Percentiles rank a stretch among this genome's conserved stretches.
Conservation (phyloP, 2,113 vertebrate species). For the Psilopsiagon aymara region DNA sequence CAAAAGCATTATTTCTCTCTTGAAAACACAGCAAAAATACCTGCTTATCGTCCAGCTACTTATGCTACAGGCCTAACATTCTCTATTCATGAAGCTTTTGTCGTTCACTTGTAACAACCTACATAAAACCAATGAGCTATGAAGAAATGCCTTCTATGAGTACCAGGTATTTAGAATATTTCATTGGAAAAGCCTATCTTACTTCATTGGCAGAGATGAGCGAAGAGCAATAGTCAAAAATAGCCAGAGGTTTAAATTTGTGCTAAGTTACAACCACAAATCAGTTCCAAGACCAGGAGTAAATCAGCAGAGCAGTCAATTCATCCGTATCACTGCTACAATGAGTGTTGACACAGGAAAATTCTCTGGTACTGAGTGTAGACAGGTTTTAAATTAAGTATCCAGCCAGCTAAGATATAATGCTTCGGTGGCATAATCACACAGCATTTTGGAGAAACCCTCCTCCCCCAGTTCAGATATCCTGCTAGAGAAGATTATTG, state of each 20-base stretch:
- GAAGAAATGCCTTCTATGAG: conserved; percentile 22
- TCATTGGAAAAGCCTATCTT: background rate
- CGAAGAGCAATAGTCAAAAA: background rate
- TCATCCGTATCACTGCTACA: background rate
- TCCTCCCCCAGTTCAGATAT: background rate
- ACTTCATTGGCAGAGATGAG: background rate
- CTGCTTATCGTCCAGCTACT: background rate
- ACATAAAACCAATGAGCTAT: conserved; percentile 56
- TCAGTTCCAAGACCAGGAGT: background rate
- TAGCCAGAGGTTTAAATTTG: background rate
- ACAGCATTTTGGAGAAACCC: background rate
- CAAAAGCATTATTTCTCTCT: background rate
- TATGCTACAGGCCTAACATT: background rate
- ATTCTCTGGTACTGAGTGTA: background rate
- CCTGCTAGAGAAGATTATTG: background rate
- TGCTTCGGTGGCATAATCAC: background rate
- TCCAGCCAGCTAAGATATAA: background rate
- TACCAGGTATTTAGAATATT: conserved; percentile 31
- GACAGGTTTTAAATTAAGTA: background rate
- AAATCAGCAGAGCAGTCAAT: background rate
- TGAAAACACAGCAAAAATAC: background rate
- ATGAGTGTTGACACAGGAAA: background rate
- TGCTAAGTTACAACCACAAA: background rate
- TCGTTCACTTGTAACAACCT: conserved; percentile 22
- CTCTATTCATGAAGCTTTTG: background rate